phyloP scores from a whole-genome alignment of 2,888 invertebrate genomes.

The Parthenolecanium corni region DNA sequence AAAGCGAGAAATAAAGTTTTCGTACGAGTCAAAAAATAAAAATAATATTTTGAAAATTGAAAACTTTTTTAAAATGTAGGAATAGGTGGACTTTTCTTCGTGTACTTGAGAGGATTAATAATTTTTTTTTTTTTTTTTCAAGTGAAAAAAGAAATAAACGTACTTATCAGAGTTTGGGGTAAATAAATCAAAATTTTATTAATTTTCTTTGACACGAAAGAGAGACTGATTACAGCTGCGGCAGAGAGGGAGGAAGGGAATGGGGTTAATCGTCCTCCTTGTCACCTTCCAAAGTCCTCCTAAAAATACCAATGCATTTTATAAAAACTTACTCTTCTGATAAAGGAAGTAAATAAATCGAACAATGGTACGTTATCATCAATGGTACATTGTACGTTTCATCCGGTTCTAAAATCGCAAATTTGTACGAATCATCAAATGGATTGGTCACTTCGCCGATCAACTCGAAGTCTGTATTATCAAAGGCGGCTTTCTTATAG shows the following conservation, averaged over 20 bases:
- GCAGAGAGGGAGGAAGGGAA: too few relatives aligned
- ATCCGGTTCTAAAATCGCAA: conserved; percentile 60
- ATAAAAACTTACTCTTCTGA: conserved; percentile 39
- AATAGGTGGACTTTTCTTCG: too few relatives aligned
- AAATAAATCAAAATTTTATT: too few relatives aligned
- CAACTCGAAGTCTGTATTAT: conserved; percentile 50
- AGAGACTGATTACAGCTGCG: too few relatives aligned
- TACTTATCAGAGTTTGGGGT: too few relatives aligned
- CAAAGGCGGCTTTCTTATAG: conserved; percentile 59
- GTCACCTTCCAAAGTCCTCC: too few relatives aligned
- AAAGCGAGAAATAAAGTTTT: conserved; percentile 32
- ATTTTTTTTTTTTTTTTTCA: not conserved
- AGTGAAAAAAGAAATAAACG: too few relatives aligned
- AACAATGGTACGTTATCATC: conserved; percentile 68
- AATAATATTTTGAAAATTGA: not conserved
- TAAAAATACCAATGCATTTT: too few relatives aligned
- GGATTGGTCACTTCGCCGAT: conserved; percentile 60
- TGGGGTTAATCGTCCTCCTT: too few relatives aligned
- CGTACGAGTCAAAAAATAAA: not conserved
- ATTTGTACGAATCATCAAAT: conserved; percentile 59
- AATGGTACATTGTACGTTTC: conserved; percentile 64
- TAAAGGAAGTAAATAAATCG: conserved; percentile 59
- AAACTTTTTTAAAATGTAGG: not conserved
- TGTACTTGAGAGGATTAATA: too few relatives aligned
- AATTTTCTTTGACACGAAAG: too few relatives aligned